Conservation (phyloP, 2,113 vertebrate genomes). For the Hoplias malabaricus region DNA sequence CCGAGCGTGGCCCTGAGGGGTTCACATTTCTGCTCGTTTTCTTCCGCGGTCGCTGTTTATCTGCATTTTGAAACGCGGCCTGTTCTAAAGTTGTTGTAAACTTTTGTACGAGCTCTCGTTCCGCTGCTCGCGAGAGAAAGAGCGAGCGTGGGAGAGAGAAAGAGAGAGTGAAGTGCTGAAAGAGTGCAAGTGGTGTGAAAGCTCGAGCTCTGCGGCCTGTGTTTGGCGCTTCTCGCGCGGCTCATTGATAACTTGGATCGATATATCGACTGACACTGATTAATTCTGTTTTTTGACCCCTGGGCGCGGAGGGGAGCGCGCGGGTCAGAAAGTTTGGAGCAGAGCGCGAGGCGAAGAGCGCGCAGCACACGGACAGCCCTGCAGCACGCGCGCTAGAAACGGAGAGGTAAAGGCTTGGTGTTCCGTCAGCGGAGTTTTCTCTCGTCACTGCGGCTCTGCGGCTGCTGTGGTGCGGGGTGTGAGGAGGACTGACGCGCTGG, state of each 20-base stretch:
- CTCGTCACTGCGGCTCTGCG: neutral
- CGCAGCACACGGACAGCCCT: neutral
- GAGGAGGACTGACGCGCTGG: no score
- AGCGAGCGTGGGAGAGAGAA: no score
- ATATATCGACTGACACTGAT: conserved; percentile 83
- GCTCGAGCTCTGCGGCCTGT: conserved; percentile 16
- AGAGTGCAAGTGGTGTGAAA: conserved; percentile 3
- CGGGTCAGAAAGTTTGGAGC: conserved; percentile 53
- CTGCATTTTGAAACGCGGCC: no score
- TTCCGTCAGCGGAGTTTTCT: neutral
- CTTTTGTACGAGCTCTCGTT: no score
- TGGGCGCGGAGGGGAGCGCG: conserved; percentile 39
- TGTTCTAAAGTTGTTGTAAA: no score
- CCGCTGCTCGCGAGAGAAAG: no score
- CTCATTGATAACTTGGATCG: conserved; percentile 77
- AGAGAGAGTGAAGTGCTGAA: neutral
- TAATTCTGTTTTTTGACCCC: conserved; percentile 70
- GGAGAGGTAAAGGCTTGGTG: no score
- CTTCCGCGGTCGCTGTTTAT: no score
- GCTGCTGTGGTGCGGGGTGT: no score
- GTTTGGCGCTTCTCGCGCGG: conserved; percentile 69
- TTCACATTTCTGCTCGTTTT: no score
- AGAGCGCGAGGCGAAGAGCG: conserved; percentile 15
- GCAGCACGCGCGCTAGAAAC: neutral
- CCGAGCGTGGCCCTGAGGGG: no score